A percentile compares a stretch with the other conserved stretches of the same genome.
phyloP scores from a whole-genome alignment of 2,888 invertebrate species.

The Cybosia mesomella region DNA sequence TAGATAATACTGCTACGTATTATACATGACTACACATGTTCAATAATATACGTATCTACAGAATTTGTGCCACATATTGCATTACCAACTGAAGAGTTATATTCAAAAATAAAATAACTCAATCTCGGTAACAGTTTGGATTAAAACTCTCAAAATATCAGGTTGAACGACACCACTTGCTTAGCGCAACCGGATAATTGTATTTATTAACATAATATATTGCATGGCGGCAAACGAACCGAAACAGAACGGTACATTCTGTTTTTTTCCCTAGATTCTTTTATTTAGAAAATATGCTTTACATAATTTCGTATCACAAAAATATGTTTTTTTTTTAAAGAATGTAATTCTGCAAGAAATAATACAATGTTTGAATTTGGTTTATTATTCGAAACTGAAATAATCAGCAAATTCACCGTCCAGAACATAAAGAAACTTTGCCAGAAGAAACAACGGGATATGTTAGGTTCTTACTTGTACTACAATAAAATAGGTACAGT shows the following conservation, averaged over 20 bases:
- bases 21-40: background rate
- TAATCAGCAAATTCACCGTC: background rate
- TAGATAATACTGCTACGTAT: background rate
- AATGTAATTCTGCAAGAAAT: background rate
- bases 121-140: slow-evolving; percentile 10
- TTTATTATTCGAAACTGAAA: background rate
- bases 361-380: background rate
- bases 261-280: slow-evolving; percentile 54
- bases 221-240: slow-evolving; percentile 75
- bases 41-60: background rate
- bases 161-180: slow-evolving; percentile 74
- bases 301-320: background rate
- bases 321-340: background rate
- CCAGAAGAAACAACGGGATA: background rate
- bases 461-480: background rate
- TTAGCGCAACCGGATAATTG: slow-evolving; percentile 74
- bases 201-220: slow-evolving; percentile 83
- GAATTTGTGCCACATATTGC: background rate
- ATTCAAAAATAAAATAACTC: background rate
- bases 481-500: background rate
- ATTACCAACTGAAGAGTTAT: background rate
- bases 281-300: slow-evolving; percentile 44
- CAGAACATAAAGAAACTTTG: background rate
- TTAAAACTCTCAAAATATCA: slow-evolving; percentile 43
- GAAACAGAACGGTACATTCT: slow-evolving; percentile 66